Evolutionary conservation across 2,888 invertebrate genomes (phyloP), one percentile per base, ranked within the genome.

Genomic region (Eristalis arbustorum): DNA sequence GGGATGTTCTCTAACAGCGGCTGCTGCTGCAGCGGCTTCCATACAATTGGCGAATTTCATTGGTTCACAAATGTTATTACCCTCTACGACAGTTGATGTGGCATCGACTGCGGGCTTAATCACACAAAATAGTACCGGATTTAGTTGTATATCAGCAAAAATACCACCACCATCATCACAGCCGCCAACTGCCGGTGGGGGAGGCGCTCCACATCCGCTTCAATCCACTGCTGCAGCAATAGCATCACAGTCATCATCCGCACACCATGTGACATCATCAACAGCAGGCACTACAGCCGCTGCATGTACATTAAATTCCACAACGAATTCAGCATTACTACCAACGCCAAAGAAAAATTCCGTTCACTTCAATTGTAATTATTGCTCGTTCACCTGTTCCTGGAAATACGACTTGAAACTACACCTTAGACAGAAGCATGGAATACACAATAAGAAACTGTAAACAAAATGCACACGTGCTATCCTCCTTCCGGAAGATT

Each of bases 341-440:
- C 49, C 49, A 80, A 88, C 90, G 73, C 89, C 89, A 79, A 92
- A 92, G 88, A 90, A 90, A 84, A 88, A 90, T 59, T 90, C 90
- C 77, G 89, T 89, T 25, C 90, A 91, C 88, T 93, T 92, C 84
- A 91, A 91, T 82, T 93, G 93, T 88, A 91, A 91, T 79, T 92
- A 91, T 88, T 93, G 93, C 89, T 90, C 90, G 80, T 93, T 93
- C 88, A 90, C 90, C 79, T 93, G 93, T 89, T 92, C 93, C 71
- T 93, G 93, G 93, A 92, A 92, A 78, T 93, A 93, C 84, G 93
- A 93, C 89, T 89, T 93, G 69, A 93, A 93, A 89, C 88, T 93
- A 88, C 93, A 93, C 89, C 89, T 93, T 89, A 90, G 93, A 64
- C 93, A 93, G 88, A 93, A 93, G 77, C 93, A 93, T 88, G 93